Percentiles rank a stretch among this genome's conserved stretches.
Evolutionary conservation across 2,888 invertebrate species (phyloP).

Genomic region (Drosophila atroscutellata): DNA sequence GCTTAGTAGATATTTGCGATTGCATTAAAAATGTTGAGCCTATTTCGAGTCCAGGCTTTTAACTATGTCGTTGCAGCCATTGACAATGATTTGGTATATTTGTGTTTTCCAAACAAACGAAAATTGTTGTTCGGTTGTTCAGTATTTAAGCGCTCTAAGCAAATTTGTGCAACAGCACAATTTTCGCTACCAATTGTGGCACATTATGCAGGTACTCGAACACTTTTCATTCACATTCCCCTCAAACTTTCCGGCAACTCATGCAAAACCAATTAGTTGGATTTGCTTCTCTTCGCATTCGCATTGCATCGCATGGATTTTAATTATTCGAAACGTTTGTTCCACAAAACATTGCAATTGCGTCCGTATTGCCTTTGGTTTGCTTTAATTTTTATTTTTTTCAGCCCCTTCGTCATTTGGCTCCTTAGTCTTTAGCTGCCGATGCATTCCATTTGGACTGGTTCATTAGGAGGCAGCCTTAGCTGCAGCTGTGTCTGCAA

Average conservation of each 20-base stretch:
- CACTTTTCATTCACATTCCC: background rate
- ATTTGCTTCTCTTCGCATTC: constrained; percentile 69
- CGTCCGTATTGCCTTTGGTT: constrained; percentile 26
- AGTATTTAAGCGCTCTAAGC: constrained; percentile 37
- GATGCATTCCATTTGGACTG: constrained; percentile 48
- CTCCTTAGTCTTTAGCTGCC: constrained; percentile 44
- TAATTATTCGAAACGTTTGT: constrained; percentile 57
- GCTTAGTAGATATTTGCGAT: constrained; percentile 22
- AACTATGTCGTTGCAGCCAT: background rate
- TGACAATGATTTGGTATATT: constrained; percentile 12
- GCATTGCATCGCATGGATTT: constrained; percentile 52
- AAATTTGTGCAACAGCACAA: constrained; percentile 36
- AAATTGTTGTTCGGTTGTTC: constrained; percentile 32
- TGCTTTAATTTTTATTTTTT: background rate
- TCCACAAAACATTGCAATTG: constrained; percentile 52
- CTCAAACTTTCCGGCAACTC: constrained; percentile 52
- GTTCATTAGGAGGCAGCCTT: constrained; percentile 29
- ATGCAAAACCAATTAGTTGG: constrained; percentile 81
- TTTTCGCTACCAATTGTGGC: constrained; percentile 59
- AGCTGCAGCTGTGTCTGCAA: constrained; percentile 16
- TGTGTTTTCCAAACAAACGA: constrained; percentile 31
- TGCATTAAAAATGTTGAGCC: constrained; percentile 1
- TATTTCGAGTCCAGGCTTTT: background rate
- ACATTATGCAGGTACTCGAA: constrained; percentile 15
- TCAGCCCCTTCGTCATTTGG: background rate